Base-by-base conservation (phyloP, 2,888 invertebrate genomes). In the Aleiodes testaceus region DNA sequence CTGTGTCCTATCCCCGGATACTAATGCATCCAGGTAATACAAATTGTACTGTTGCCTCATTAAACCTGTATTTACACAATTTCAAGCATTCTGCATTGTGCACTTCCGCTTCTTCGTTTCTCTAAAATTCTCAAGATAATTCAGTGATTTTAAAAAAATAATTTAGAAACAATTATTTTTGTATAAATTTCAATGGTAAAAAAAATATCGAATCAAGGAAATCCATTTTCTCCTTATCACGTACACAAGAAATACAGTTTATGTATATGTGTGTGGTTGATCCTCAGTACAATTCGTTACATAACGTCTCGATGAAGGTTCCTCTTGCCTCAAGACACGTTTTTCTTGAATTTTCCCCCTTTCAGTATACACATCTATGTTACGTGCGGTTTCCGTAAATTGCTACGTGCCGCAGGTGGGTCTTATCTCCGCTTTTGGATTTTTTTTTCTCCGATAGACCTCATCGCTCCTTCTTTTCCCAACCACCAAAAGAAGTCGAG, bases 311-410 rank as follows among this genome's bases (percentile, higher is more conserved):
- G 45, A 12, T 42, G 44, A 42, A 20, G 20, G 26, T 64, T 73
- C 73, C 70, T 64, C 66, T 66, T 52, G 70, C 65, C 68, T 68
- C 36, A 6, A 49, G 12, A 44, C 47, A 65, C 64, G 47, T 42
- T 65, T 18, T 55, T 55, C 55, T 55, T 30, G 55, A 55, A 55
- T 55, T 55, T 11, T 14, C 12, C 26, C 3, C 18, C 22, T 11
- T 20, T 53, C 18, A 44, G 44, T 44, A 53, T 18, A 11, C 50
- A 47, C 53, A 65, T 68, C 59, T 80, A 80, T 79, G 81, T 83
- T 83, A 83, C 81, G 82, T 81, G 82, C 81, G 82, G 82, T 83
- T 82, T 83, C 81, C 81, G 79, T 76, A 83, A 83, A 83, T 84
- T 84, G 79, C 83, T 82, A 82, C 76, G 81, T 83, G 78, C 63